phyloP scores from a whole-genome alignment of 1,140 invertebrate species.

The Hestina assimilis region DNA sequence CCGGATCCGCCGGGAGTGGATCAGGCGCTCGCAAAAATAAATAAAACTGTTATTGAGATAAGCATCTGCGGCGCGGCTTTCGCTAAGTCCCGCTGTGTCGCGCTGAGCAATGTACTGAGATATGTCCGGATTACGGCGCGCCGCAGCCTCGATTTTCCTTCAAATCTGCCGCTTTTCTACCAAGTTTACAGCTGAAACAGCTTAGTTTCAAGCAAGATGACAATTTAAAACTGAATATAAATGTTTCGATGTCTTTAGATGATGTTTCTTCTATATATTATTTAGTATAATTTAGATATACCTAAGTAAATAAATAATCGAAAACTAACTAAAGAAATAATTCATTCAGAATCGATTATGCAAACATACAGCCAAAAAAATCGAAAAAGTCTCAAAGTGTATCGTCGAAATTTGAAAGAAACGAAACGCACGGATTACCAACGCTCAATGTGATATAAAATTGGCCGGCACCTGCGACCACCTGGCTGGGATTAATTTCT shows the following conservation, averaged over 20 bases:
- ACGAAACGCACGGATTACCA: conserved; percentile 44
- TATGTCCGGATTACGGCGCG: conserved; percentile 67
- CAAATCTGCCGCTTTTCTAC: conserved; percentile 57
- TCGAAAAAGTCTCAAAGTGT: background rate
- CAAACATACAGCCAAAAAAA: too few species aligned
- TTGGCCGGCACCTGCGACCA: conserved; percentile 62
- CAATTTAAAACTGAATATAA: conserved; percentile 35
- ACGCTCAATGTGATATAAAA: conserved; percentile 43
- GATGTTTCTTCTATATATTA: background rate
- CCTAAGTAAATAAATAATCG: too few species aligned
- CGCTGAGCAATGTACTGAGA: conserved; percentile 72
- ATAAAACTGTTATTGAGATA: conserved; percentile 79
- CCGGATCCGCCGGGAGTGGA: conserved; percentile 60
- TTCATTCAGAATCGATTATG: too few species aligned
- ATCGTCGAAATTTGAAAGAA: conserved; percentile 25
- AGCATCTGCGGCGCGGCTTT: conserved; percentile 73
- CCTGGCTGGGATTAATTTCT: conserved; percentile 72
- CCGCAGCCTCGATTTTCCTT: conserved; percentile 45
- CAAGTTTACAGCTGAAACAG: conserved; percentile 65
- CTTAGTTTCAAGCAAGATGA: conserved; percentile 48
- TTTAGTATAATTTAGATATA: background rate
- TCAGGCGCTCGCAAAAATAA: conserved; percentile 74
- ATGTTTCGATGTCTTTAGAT: conserved; percentile 3
- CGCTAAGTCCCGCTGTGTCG: conserved; percentile 71
- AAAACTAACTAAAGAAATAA: too few species aligned